phyloP scores from a whole-genome alignment of 2,113 vertebrate genomes.

The Microcebus griseorufus region DNA sequence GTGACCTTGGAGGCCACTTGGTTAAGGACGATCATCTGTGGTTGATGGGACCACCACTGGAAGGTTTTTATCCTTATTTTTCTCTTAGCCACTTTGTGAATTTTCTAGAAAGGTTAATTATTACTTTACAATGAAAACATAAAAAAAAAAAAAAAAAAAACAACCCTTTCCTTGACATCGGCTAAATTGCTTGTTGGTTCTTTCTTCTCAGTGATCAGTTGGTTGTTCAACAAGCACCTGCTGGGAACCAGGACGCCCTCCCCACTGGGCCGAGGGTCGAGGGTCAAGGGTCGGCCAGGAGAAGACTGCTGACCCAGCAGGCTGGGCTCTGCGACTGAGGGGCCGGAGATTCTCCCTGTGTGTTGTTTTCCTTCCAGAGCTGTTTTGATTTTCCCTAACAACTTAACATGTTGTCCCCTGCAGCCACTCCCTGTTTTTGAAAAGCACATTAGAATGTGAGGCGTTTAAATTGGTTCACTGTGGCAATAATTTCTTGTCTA shows the following conservation, averaged over 20 bases:
- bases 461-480: slow-evolving; percentile 64
- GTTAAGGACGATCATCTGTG: neutral
- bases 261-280: too few species aligned
- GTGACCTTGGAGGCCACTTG: neutral
- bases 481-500: slow-evolving; percentile 53
- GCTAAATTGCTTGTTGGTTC: neutral
- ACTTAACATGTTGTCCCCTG: neutral
- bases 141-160: neutral
- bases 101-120: neutral
- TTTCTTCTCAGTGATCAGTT: neutral
- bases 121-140: neutral
- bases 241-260: neutral
- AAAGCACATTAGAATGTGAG: slow-evolving; percentile 50
- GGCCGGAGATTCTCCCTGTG: accelerated
- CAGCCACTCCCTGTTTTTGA: slow-evolving; percentile 61
- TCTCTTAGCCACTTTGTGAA: neutral
- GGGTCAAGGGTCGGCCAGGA: too few species aligned
- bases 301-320: neutral
- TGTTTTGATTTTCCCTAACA: neutral
- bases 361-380: slow-evolving; percentile 31
- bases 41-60: neutral
- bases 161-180: neutral
- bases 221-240: neutral
- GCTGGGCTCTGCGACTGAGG: neutral
- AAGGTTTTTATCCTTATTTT: neutral